Base-by-base conservation (phyloP, 2,113 vertebrate species). In the Syrmaticus mikado region DNA sequence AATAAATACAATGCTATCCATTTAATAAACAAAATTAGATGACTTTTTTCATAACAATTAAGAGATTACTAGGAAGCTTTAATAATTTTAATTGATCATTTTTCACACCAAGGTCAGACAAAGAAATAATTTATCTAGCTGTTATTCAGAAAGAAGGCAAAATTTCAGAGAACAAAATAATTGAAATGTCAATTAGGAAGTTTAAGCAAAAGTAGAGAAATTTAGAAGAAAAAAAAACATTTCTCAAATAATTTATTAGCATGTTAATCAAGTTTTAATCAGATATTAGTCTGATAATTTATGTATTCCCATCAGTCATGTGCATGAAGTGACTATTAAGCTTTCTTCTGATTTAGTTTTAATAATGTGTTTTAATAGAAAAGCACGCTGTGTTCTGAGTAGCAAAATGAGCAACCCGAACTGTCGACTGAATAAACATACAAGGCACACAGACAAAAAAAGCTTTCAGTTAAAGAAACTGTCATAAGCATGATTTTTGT, bases 251-350 rank as follows among this genome's bases (percentile, higher is more conserved):
- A 92, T 91, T 80, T 90, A 91, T 96, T 93, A 93, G 90, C 81
- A 50, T 87, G 67, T 94, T 94, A 95, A 93, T 96, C 76, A 74
- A 87, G 70, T 95, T 92, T 97, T 94, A 97, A 97, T 95, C 87
- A 94, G 83, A 90, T 93, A 94, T 67, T 95, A 94, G 28, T 84
- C 75, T 89, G 87, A 85, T 92, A 87, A 90, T 89, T 78, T 88
- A 34, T 95, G 94, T 95, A 89, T 93, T 75, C 41, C 40, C 82
- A 95, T 90, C 84, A 82, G 57, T 93, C 89, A 96, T 90, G 88
- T 87, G 68, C 89, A 81, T 92, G 95, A 82, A 83, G 83, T 87
- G 77, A 82, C 85, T 96, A 89, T 90, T 92, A 95, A 82, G 79
- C 77, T 91, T 92, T 88, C 91, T 95, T 96, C 82, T 84, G 77